Evolutionary conservation across 2,113 vertebrate genomes (phyloP).

Genomic region (Origma solitaria): DNA sequence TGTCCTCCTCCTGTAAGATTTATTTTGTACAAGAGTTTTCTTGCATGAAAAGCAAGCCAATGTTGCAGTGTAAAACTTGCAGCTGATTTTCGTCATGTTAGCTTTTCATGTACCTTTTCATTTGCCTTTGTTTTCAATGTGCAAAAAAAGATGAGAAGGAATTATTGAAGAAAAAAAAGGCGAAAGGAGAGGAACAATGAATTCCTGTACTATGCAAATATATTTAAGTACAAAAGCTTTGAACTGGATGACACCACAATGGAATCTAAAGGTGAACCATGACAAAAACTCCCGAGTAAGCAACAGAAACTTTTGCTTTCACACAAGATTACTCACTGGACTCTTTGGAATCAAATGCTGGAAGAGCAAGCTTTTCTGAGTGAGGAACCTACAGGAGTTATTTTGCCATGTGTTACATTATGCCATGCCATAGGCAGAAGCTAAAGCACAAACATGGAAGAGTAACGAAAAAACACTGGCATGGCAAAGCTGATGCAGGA

Average conservation of each 20-base stretch:
- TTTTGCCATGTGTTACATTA: neutral
- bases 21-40: neutral
- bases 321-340: neutral
- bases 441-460: neutral
- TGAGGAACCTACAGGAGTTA: neutral
- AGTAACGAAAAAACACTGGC: neutral
- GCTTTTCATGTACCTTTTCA: neutral
- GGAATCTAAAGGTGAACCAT: neutral
- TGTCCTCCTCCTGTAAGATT: neutral
- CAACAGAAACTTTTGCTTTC: neutral
- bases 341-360: neutral
- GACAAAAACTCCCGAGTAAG: neutral
- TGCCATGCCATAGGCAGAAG: neutral
- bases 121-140: neutral
- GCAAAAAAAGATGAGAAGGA: neutral
- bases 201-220: neutral
- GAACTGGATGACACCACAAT: neutral
- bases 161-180: neutral
- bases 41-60: neutral
- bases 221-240: neutral
- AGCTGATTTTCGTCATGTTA: neutral
- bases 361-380: neutral
- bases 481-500: neutral
- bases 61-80: neutral
- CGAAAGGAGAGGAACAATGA: neutral